Evolutionary conservation across 2,797 vertebrate genomes (phyloP).

Genomic region (Manis crassicaudata): DNA sequence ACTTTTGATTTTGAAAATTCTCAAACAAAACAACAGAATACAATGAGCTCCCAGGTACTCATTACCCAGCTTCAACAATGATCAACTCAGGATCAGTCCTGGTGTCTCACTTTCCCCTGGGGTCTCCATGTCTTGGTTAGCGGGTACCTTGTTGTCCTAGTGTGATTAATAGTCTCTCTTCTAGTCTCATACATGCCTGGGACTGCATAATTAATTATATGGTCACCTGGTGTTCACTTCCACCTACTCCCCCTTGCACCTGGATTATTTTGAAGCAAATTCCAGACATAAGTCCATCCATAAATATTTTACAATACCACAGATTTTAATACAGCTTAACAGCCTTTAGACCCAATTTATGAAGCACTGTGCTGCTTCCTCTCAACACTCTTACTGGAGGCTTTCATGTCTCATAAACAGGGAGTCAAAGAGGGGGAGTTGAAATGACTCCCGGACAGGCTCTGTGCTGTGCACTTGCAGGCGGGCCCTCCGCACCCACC

Average conservation of each 20-base stretch:
- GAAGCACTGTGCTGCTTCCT: neutral
- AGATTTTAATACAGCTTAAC: conserved; percentile 4
- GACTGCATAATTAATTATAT: neutral
- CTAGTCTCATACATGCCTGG: neutral
- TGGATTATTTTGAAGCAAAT: conserved; percentile 51
- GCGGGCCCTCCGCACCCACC: neutral
- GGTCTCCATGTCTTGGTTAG: neutral
- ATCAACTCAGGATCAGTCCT: neutral
- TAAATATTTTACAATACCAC: neutral
- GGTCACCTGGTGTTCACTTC: neutral
- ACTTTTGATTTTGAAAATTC: conserved; percentile 28
- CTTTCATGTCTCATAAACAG: neutral
- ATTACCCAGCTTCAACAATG: conserved; percentile 9
- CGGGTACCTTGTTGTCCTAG: neutral
- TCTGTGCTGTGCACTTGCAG: neutral
- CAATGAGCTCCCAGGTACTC: neutral
- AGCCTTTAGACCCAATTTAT: neutral
- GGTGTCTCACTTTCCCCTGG: neutral
- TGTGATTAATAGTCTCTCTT: conserved; percentile 4
- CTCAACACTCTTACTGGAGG: neutral
- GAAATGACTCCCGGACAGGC: neutral
- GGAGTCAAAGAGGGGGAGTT: neutral
- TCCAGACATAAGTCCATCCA: neutral
- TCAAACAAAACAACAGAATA: neutral
- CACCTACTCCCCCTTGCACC: neutral